These are phyloP conservation scores for Eretmochelys imbricata DNA, from an alignment of 2,113 vertebrate genomes.

Conservation along the genomic window DNA sequence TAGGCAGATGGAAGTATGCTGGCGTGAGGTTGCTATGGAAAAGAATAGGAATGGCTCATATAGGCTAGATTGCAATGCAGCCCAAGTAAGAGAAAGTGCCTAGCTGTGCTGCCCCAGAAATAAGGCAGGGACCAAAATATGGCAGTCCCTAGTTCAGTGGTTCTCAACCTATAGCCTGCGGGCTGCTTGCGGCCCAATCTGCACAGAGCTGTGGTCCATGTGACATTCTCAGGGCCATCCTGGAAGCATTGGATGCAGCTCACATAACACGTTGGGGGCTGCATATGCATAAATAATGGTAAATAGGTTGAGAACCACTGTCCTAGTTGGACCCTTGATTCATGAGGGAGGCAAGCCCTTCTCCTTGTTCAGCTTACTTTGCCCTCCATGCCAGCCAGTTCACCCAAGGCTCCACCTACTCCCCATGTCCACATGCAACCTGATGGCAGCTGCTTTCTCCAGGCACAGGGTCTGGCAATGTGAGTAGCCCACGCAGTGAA, in stretches of 20 bases:
- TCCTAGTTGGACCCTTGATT: neutral
- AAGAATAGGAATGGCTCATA: neutral
- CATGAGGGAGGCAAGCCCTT: neutral
- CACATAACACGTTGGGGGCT: no score
- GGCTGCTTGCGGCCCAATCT: no score
- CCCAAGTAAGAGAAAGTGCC: neutral
- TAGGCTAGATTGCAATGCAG: neutral
- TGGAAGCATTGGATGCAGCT: no score
- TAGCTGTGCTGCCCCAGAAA: neutral
- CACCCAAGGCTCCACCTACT: neutral
- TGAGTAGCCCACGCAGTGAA: neutral
- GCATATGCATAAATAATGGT: no score
- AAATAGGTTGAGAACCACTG: no score
- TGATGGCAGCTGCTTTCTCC: neutral
- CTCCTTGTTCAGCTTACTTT: neutral
- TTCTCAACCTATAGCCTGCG: no score
- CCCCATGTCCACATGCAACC: accelerated
- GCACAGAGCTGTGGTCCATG: no score
- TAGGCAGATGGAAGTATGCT: neutral
- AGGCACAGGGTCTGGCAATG: neutral
- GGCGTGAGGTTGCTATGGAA: neutral
- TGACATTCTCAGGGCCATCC: no score
- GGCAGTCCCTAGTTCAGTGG: neutral
- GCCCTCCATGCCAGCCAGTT: neutral
- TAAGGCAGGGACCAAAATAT: accelerated